Percentiles rank a stretch among this genome's conserved stretches.
Conservation (phyloP, 30 jellyfish, hydroid and myxozoan species). For the Nemopilema nomurai region DNA sequence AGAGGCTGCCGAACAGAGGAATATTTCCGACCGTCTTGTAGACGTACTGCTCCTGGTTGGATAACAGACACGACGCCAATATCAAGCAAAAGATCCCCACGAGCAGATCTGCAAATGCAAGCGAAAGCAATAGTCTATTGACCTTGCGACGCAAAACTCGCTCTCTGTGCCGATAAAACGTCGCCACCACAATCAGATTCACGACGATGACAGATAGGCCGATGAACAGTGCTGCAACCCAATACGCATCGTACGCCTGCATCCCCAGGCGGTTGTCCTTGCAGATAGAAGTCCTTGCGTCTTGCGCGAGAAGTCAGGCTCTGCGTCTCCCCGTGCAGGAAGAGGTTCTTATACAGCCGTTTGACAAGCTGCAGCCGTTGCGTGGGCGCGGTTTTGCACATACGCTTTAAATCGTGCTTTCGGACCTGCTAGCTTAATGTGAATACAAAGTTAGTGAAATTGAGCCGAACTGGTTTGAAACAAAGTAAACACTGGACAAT, state of each 20-base stretch:
- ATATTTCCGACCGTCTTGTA: slow-evolving; percentile 30
- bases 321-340: too few relatives aligned
- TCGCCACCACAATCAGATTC: slow-evolving; percentile 7
- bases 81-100: slow-evolving; percentile 32
- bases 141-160: slow-evolving; percentile 15
- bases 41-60: not conserved
- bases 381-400: too few relatives aligned
- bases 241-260: not conserved
- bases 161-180: not conserved
- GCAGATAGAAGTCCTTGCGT: too few relatives aligned
- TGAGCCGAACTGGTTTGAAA: too few relatives aligned
- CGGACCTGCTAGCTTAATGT: too few relatives aligned
- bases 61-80: slow-evolving; percentile 20
- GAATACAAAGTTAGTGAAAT: too few relatives aligned
- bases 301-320: too few relatives aligned
- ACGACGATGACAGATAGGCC: not conserved
- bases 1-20: slow-evolving; percentile 67
- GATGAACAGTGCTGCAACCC: not conserved
- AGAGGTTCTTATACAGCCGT: too few relatives aligned
- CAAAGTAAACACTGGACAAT: too few relatives aligned
- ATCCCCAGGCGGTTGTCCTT: not conserved
- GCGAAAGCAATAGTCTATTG: slow-evolving; percentile 32
- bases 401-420: too few relatives aligned
- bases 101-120: slow-evolving; percentile 35
- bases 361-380: too few relatives aligned